phyloP scores from a whole-genome alignment of 2,797 vertebrate species.

The Melanotaenia parkinsoni region DNA sequence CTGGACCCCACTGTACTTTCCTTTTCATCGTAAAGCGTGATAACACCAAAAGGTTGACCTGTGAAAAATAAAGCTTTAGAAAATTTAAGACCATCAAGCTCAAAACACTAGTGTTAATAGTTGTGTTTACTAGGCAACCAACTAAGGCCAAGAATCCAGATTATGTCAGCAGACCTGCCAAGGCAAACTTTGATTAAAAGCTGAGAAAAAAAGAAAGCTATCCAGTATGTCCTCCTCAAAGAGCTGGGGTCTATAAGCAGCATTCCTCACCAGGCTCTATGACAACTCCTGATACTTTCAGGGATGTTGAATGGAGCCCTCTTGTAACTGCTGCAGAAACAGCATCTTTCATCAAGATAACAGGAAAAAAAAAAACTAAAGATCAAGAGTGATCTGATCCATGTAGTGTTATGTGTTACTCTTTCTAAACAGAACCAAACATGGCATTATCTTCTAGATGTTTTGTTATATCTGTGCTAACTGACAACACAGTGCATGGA shows the following conservation, averaged over 20 bases:
- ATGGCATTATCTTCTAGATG: background rate
- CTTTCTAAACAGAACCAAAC: background rate
- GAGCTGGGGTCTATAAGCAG: constrained; percentile 69
- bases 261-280: constrained; percentile 76
- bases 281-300: constrained; percentile 72
- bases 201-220: constrained; percentile 59
- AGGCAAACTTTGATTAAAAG: constrained; percentile 71
- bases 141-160: constrained; percentile 73
- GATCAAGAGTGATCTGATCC: constrained; percentile 18
- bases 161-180: constrained; percentile 71
- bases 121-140: constrained; percentile 68
- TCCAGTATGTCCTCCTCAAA: constrained; percentile 73
- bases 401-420: background rate
- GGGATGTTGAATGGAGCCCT: constrained; percentile 44
- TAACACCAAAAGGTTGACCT: background rate
- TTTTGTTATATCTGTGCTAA: background rate
- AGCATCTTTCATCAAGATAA: constrained; percentile 50
- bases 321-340: constrained; percentile 24
- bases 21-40: background rate
- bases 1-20: background rate
- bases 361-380: constrained; percentile 21
- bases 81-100: constrained; percentile 28
- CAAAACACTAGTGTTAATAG: constrained; percentile 33
- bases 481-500: background rate
- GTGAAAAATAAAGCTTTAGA: constrained; percentile 13